phyloP scores from a whole-genome alignment of 2,888 invertebrate genomes.

The Drosophila meridiana region DNA sequence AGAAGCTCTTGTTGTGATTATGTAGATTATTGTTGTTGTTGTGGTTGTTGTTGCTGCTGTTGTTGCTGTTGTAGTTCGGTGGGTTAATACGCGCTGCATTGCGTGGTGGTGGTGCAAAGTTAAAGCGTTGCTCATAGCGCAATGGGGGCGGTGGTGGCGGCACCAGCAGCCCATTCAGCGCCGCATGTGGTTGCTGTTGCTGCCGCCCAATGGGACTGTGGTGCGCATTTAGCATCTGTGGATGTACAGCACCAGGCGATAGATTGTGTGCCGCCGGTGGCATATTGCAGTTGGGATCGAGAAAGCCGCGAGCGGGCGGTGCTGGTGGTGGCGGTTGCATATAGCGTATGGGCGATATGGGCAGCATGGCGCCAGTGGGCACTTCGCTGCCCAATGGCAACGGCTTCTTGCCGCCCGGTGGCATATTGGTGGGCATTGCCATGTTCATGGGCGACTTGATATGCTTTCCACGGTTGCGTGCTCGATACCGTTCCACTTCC shows the following conservation, averaged over 20 bases:
- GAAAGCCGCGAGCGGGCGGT: constrained; percentile 42
- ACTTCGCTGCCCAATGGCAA: constrained; percentile 43
- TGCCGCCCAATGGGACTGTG: constrained; percentile 64
- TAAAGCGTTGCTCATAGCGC: constrained; percentile 62
- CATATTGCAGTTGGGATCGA: constrained; percentile 55
- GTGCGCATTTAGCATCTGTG: constrained; percentile 57
- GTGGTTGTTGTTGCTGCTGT: constrained; percentile 23
- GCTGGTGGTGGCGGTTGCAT: constrained; percentile 32
- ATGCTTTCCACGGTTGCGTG: constrained; percentile 88
- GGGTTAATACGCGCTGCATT: constrained; percentile 70
- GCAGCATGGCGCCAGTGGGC: constrained; percentile 40
- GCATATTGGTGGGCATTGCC: constrained; percentile 38
- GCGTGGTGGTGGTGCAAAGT: constrained; percentile 47
- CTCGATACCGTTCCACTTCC: constrained; percentile 92
- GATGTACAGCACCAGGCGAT: constrained; percentile 49
- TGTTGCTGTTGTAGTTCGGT: constrained; percentile 69
- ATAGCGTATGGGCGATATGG: constrained; percentile 72
- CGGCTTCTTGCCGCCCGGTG: constrained; percentile 65
- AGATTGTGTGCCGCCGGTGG: constrained; percentile 43
- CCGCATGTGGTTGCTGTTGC: constrained; percentile 22
- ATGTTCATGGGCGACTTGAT: constrained; percentile 73
- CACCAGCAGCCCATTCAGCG: constrained; percentile 54
- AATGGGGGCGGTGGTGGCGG: constrained; percentile 37
- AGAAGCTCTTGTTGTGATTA: constrained; percentile 58
- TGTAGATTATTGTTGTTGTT: constrained; percentile 34